Evolutionary conservation across 1,140 invertebrate genomes (phyloP), one percentile per base, ranked within the genome.

Genomic region (Aphis gossypii): DNA sequence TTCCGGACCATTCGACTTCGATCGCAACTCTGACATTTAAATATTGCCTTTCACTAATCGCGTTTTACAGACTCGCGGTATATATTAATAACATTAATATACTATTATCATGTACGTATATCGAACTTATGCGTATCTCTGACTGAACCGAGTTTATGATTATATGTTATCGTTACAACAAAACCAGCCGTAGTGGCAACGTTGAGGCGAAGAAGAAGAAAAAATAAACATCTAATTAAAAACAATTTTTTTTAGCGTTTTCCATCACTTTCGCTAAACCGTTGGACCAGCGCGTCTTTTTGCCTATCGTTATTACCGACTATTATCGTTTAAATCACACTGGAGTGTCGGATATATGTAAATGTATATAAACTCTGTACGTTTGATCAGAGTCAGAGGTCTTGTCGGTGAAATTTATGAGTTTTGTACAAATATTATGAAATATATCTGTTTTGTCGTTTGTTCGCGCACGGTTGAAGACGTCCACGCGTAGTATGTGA

Each of bases 21-120:
- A 6, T 25, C 20, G 68, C 68, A n/a, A 48, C 44, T 82, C 68
- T 68, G 76, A 54, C 82, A 84, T 93, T 93, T 93, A 41, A 93
- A 93, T 93, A 93, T 83, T 38, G 46, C 46, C 92, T 93, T 93
- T 93, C 92, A 93, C 92, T 44, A 54, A 93, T 86, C 92, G 82
- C 35, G 48, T 93, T 92, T 93, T 76, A 14, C 8, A 56, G 35
- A 89, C 48, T 89, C 23, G 21, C 3, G n/a, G 21, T 41, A 2
- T 41, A 21, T 60, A 51, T 88, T 68, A 60, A 60, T 23, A 41
- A 90, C 30, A 76, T 56, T 56, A 54, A 48, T 87, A 54, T n/a
- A n/a, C n/a, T 87, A 87, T 87, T 20, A 88, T 60, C 51, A 25
- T 51, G 35, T 88, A 88, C 14, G 14, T 11, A 44, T 18, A 41